phyloP scores from a whole-genome alignment of 2,113 vertebrate genomes.

The Solea solea region DNA sequence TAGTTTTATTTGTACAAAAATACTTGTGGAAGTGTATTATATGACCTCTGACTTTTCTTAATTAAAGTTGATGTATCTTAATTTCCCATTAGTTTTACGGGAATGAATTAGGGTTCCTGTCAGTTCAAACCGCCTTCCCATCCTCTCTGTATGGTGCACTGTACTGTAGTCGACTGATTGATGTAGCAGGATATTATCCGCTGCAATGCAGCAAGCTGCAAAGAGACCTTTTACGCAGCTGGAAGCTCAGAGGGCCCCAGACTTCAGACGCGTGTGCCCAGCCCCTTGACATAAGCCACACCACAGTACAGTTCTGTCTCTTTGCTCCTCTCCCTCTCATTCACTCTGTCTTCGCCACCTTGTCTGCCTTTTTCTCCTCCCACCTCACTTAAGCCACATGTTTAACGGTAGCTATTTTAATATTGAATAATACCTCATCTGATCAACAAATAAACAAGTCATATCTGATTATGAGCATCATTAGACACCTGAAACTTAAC shows the following conservation, averaged over 20 bases:
- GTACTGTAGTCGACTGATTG: constrained; percentile 19
- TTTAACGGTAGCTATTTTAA: too few species aligned
- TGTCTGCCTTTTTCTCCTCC: constrained; percentile 19
- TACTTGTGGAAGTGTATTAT: too few species aligned
- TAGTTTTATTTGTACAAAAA: too few species aligned
- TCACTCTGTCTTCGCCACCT: constrained; percentile 32
- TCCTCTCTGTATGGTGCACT: background rate
- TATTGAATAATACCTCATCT: too few species aligned
- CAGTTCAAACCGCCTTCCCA: background rate
- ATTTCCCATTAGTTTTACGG: too few species aligned
- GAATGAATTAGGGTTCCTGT: background rate
- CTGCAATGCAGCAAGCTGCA: constrained; percentile 63
- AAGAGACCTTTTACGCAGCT: constrained; percentile 75
- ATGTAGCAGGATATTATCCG: constrained; percentile 57
- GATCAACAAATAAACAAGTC: too few species aligned
- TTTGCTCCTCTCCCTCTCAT: constrained; percentile 33
- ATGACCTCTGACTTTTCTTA: too few species aligned
- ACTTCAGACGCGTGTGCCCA: constrained; percentile 64
- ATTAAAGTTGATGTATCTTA: too few species aligned
- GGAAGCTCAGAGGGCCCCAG: constrained; percentile 62
- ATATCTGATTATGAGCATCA: too few species aligned
- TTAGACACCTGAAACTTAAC: too few species aligned
- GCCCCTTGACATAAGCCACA: constrained; percentile 61
- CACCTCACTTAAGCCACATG: background rate
- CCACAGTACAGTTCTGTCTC: constrained; percentile 63